A percentile compares a stretch with the other conserved stretches of the same genome.
Conservation (phyloP, 2,888 invertebrate species). For the Digitonthophagus gazella region DNA sequence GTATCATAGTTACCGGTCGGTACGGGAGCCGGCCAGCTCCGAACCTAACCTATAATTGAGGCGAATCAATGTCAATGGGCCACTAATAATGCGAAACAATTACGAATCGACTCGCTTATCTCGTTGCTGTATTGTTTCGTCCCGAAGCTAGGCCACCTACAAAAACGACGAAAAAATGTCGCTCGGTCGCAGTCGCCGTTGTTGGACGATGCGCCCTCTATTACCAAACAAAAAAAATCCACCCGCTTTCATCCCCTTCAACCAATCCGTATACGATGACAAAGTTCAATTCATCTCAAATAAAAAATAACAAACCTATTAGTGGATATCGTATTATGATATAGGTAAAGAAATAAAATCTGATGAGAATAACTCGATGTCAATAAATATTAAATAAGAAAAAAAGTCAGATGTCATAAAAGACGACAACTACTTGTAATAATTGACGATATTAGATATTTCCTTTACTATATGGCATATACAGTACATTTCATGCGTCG, state of each 20-base stretch:
- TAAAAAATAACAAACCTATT: too few relatives aligned
- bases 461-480: too few relatives aligned
- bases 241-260: neutral
- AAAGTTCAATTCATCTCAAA: neutral
- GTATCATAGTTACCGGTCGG: constrained; percentile 9
- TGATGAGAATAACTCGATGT: too few relatives aligned
- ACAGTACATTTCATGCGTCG: too few relatives aligned
- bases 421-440: too few relatives aligned
- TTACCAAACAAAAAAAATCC: neutral
- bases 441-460: too few relatives aligned
- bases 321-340: too few relatives aligned
- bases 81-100: constrained; percentile 41
- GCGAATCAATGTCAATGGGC: constrained; percentile 42
- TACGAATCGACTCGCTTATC: constrained; percentile 38
- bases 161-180: constrained; percentile 31
- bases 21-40: neutral
- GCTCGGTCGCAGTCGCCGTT: neutral
- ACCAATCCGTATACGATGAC: neutral
- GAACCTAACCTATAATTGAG: constrained; percentile 31
- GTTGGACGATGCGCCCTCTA: neutral
- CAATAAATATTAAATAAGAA: too few relatives aligned
- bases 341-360: neutral
- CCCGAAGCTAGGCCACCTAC: constrained; percentile 26
- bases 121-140: constrained; percentile 30
- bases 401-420: too few relatives aligned